Conservation (phyloP, 2,888 invertebrate genomes). For the Cryptosula pallasiana region DNA sequence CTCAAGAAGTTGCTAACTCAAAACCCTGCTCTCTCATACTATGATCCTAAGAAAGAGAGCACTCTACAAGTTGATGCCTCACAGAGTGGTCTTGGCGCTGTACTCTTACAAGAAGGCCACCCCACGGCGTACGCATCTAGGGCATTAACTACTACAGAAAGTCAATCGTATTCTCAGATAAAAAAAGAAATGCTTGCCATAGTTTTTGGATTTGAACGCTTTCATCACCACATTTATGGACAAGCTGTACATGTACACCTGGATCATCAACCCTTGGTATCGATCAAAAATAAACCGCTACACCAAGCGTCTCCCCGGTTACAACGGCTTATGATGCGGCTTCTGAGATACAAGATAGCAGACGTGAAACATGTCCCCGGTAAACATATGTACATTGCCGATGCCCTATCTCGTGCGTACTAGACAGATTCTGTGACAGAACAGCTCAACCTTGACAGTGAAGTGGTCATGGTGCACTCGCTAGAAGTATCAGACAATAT, state of each 20-base stretch:
- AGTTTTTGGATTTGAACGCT: constrained; percentile 28
- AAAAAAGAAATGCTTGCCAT: constrained; percentile 30
- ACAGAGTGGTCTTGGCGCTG: not conserved
- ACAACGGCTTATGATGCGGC: not conserved
- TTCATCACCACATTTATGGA: constrained; percentile 30
- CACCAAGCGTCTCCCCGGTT: not conserved
- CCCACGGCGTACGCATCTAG: constrained; percentile 31
- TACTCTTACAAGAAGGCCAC: not conserved
- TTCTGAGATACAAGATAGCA: not conserved
- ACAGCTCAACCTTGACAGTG: too few species aligned
- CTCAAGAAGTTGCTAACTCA: not conserved
- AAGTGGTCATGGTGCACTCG: too few species aligned
- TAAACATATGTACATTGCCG: too few species aligned
- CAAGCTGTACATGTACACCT: constrained; percentile 26
- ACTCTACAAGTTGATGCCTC: constrained; percentile 2
- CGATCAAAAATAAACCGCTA: not conserved
- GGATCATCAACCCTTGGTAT: constrained; percentile 28
- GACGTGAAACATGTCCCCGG: too few species aligned
- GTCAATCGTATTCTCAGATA: constrained; percentile 29
- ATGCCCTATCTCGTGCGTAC: too few species aligned
- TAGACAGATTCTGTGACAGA: too few species aligned
- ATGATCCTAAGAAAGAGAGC: not conserved
- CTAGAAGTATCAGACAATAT: too few species aligned
- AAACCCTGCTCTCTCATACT: not conserved
- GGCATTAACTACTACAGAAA: constrained; percentile 30